Evolutionary conservation across 2,888 invertebrate species (phyloP).

Genomic region (Lasioglossum calceatum): DNA sequence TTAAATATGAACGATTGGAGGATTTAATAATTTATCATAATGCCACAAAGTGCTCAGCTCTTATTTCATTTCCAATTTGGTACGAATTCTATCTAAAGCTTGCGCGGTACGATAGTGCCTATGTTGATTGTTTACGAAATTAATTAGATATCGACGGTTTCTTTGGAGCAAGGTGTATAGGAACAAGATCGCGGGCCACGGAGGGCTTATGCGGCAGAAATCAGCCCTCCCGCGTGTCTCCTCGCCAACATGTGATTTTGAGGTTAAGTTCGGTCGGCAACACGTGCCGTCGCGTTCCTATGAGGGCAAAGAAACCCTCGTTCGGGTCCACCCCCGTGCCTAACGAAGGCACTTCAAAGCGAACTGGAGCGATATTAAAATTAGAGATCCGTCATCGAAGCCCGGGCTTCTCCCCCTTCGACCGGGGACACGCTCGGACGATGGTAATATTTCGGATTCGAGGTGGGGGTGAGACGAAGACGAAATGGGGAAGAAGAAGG

Average conservation of each 20-base stretch:
- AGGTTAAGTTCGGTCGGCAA: conserved; percentile 63
- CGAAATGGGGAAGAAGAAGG: conserved; percentile 41
- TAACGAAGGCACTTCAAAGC: conserved; percentile 77
- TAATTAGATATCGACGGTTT: neutral
- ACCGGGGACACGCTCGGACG: conserved; percentile 67
- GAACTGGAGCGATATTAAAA: conserved; percentile 79
- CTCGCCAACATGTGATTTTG: conserved; percentile 61
- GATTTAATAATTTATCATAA: neutral
- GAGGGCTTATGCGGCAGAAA: neutral
- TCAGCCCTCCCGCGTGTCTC: conserved; percentile 13
- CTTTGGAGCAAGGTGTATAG: neutral
- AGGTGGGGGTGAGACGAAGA: conserved; percentile 56
- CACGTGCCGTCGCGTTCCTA: conserved; percentile 65
- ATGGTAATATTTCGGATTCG: conserved; percentile 76
- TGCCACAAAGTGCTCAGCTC: neutral
- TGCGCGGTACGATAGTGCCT: neutral
- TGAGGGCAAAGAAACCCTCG: conserved; percentile 65
- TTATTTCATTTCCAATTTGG: neutral
- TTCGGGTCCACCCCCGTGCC: conserved; percentile 65
- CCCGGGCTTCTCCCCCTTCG: conserved; percentile 50
- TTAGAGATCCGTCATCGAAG: conserved; percentile 77
- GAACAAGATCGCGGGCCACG: neutral
- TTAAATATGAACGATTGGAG: neutral
- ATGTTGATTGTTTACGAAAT: neutral
- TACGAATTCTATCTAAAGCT: neutral